Evolutionary conservation across 2,113 vertebrate species (phyloP).

Genomic region (Melanostigma gelatinosum): DNA sequence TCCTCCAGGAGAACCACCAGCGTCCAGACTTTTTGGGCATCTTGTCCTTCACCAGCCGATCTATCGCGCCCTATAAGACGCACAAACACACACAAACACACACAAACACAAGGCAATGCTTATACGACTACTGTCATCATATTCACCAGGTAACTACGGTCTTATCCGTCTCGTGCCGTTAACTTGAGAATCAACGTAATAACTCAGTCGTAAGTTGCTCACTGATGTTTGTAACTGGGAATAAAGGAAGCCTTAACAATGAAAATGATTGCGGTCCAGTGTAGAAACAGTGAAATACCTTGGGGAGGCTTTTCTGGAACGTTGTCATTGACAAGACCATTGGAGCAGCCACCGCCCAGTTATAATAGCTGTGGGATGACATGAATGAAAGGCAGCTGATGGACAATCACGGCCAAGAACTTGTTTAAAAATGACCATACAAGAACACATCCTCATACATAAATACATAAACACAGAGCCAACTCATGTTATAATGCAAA

Average conservation of each 20-base stretch:
- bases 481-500: not conserved
- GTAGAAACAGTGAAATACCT: slow-evolving; percentile 80
- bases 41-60: slow-evolving; percentile 90
- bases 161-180: not conserved
- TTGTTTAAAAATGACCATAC: not conserved
- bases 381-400: not conserved
- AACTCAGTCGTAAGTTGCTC: not conserved
- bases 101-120: not conserved
- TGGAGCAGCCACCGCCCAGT: slow-evolving; percentile 95
- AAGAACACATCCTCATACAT: not conserved
- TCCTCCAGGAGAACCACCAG: slow-evolving; percentile 95
- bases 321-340: slow-evolving; percentile 93
- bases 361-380: slow-evolving; percentile 88
- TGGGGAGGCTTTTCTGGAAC: slow-evolving; percentile 92
- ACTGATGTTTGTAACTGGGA: not conserved
- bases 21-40: slow-evolving; percentile 91
- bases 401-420: not conserved
- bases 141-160: not conserved
- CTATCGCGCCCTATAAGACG: slow-evolving; percentile 82
- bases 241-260: not conserved
- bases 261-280: not conserved
- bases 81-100: not conserved
- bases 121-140: not conserved
- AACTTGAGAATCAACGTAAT: not conserved
- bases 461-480: not conserved